Evolutionary conservation across 2,113 vertebrate genomes (phyloP), one percentile per base, ranked within the genome.

Genomic region (Hystrix cristata): DNA sequence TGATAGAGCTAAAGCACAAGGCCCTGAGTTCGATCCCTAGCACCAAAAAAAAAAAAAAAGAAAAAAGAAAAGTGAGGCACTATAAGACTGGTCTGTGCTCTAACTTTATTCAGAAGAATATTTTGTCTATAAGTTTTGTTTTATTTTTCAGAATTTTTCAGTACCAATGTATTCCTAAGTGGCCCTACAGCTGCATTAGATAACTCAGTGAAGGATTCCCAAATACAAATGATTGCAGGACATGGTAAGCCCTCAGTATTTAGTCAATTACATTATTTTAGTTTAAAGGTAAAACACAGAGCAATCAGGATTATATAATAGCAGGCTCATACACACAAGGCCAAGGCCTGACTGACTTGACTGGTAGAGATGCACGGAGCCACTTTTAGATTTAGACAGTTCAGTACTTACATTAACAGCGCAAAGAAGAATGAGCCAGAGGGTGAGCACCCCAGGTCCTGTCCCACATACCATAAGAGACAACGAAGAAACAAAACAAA

Each of bases 251-350:
- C 13, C 87, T 79, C n/a, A 5, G 48, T 83, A 69, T 82, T 95
- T 69, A 76, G 83, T 96, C 46, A 86, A 94, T 65, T 95, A 48
- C 53, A 53, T 91, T 72, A 76, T 96, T 84, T 95, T 87, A 69
- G 27, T 92, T 94, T 71, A 83, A 62, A 48, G 23, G 5, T 84
- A 67, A 92, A 85, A 94, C 3, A 74, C 15, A 94, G 15, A 76
- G 34, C 34, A 97, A 65, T 95, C 23, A 69, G 43, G 23, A 92
- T 84, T 92, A 87, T 84, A 85, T 80, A 59, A 31, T 86, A 83
- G 95, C 7, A 86, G 95, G 51, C 74, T 96, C 65, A 95, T n/a
- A 93, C 8, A 95, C 34, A 84, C 18, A 71, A 78, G 29, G 25
- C 19, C 43, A 80, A 92, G 38, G 46, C 2, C 71, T 92, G 57